Evolutionary conservation across 1,140 invertebrate species (phyloP).

Genomic region (Propsilocerus akamusi): DNA sequence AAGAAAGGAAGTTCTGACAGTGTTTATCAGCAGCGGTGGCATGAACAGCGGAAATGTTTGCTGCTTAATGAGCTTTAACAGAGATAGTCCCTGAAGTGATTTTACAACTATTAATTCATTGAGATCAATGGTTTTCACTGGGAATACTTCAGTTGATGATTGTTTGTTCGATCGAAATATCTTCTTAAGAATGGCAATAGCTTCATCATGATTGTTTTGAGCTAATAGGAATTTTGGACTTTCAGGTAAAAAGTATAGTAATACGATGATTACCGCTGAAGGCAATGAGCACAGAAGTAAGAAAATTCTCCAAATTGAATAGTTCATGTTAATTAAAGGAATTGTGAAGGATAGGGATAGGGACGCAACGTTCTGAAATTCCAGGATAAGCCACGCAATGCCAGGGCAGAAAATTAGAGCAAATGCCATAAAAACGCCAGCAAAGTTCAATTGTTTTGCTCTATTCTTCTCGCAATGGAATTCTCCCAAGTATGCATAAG

Average conservation of each 20-base stretch:
- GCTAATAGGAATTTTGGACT: slow-evolving; percentile 69
- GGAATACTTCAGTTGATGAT: slow-evolving; percentile 37
- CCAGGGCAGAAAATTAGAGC: neutral
- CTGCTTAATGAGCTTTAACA: neutral
- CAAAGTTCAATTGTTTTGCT: neutral
- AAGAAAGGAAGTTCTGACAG: neutral
- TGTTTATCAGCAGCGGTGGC: neutral
- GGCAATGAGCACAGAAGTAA: slow-evolving; percentile 42
- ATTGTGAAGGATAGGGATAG: neutral
- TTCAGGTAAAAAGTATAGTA: slow-evolving; percentile 50
- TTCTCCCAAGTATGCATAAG: neutral
- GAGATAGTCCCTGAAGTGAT: neutral
- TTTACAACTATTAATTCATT: neutral
- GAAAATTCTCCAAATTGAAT: slow-evolving; percentile 47
- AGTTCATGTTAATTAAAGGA: neutral
- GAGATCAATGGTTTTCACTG: slow-evolving; percentile 25
- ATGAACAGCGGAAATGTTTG: neutral
- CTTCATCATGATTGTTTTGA: slow-evolving; percentile 43
- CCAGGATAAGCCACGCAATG: neutral
- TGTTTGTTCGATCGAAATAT: slow-evolving; percentile 42
- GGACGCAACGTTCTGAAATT: neutral
- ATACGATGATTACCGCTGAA: slow-evolving; percentile 35
- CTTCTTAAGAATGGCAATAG: slow-evolving; percentile 33
- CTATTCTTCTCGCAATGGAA: neutral
- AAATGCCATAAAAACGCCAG: neutral